Conservation (phyloP, 2,113 vertebrate genomes). For the Misgurnus mizolepis region DNA sequence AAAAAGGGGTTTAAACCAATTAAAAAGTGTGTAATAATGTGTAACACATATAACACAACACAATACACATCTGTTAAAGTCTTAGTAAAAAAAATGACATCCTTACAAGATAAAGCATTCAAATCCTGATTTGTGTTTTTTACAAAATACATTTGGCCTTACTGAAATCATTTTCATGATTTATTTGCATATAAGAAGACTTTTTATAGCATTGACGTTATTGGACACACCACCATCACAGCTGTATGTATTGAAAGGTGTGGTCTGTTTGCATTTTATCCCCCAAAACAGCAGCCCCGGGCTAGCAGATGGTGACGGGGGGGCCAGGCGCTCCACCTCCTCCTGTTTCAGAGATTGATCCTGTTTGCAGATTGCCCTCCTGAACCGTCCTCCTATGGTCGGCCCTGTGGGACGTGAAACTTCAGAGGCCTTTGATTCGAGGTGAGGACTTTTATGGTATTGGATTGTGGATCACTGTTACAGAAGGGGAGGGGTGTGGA, state of each 20-base stretch:
- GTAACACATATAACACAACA: no score
- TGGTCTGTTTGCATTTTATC: neutral
- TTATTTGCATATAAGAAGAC: neutral
- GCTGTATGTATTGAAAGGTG: slow-evolving; percentile 5
- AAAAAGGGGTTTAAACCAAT: no score
- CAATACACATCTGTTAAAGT: no score
- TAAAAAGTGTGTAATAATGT: no score
- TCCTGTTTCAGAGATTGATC: slow-evolving; percentile 44
- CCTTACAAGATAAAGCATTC: no score
- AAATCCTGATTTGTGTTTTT: no score
- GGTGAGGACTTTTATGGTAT: slow-evolving; percentile 4
- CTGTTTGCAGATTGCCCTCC: slow-evolving; percentile 28
- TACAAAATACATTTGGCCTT: neutral
- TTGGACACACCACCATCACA: neutral
- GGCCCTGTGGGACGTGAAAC: slow-evolving; percentile 24
- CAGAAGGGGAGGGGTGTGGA: no score
- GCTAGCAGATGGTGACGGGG: slow-evolving; percentile 52
- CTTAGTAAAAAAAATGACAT: no score
- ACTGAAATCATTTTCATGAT: neutral
- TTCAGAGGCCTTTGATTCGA: slow-evolving; percentile 35
- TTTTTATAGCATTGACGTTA: neutral
- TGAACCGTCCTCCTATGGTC: neutral
- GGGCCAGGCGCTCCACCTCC: slow-evolving; percentile 34
- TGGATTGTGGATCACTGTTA: slow-evolving; percentile 19
- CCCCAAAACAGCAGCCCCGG: neutral